Base-by-base conservation (phyloP, 2,797 vertebrate genomes). In the Sandelia bainsii region DNA sequence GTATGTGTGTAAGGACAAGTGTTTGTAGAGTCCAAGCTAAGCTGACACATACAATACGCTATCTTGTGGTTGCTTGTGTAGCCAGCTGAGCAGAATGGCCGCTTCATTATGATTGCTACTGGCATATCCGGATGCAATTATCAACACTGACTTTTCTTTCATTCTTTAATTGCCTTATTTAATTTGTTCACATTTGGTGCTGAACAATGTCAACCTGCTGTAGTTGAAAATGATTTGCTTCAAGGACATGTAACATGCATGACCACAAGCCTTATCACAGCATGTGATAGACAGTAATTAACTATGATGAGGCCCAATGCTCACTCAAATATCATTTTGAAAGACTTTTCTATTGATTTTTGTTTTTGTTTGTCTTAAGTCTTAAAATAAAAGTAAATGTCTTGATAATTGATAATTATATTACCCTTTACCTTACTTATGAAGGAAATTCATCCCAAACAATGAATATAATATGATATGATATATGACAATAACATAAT, bases 81-180 rank as follows among this genome's bases (percentile, higher is more conserved):
- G 82, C 83, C 84, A 82, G 79, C 87, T 61, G 71, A 89, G 90
- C 88, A 89, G 87, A 90, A 92, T 90, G 79, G 86, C 83, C 63
- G 88, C 83, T 91, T 91, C 87, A 91, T 93, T 94, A 91, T 93
- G 92, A 94, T 91, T 92, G 90, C 92, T 86, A 71, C 89, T 88
- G 92, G 92, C 92, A 85, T 93, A 94, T 93, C 92, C 81, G 92
- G 92, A 90, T 74, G 77, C 85, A 93, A 93, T 94, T 94, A 94
- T 94, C 91, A 92, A 92, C 87, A 84, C 87, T 66, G 88, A 90
- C 91, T 93, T 93, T 94, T 29, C n/a, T 29, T 94, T 94, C 92
- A 89, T 88, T 92, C 90, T 94, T 93, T 95, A 94, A 95, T 95
- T 94, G 91, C 93, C 90, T 95, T 92, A 93, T 95, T 94, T 94